Evolutionary conservation across 2,888 invertebrate species (phyloP), one percentile per base, ranked within the genome.

Genomic region (Xiphydria camelus): DNA sequence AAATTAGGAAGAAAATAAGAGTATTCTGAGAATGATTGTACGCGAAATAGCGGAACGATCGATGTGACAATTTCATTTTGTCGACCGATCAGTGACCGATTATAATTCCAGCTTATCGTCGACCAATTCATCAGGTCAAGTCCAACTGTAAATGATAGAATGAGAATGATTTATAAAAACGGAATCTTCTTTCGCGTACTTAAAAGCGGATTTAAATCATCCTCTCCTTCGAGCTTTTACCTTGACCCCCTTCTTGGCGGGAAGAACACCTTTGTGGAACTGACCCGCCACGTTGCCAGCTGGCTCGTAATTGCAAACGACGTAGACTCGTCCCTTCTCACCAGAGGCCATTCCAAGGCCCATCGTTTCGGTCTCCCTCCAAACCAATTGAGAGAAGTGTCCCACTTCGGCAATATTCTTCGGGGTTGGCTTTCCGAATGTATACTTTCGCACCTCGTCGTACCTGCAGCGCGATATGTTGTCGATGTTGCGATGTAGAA

Each of bases 301-400:
- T 1, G 82, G 82, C 44, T 76, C 65, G 61, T 83, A 83, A 59
- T 78, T 78, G 47, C 79, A 80, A 2, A 82, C 82, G 2, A 82
- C 77, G 51, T 77, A 78, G 21, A 76, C 57, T 23, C 64, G 64
- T 14, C 71, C 79, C 1, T 65, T 62, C 10, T 60, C 56, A 15
- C 67, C 70, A 38, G 56, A 68, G 2, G 80, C 79, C 49, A 76
- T 71, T 3, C 80, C 83, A 7, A 82, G 72, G 1, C 83, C 83
- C 23, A 83, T 59, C 48, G 77, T 75, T 47, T 70, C 69, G 32
- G 77, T 76, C 3, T 62, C 74, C 53, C 77, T 78, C 83, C 83
- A 84, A 22, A 83, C 76, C 34, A 84, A 66, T 64, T 83, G 83
- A 4, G 80, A 80, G 64, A 83, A 83, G 56, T 82, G 80, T 20